Base-by-base conservation (phyloP, 2,888 invertebrate genomes). In the Microctonus aethiopoides region DNA sequence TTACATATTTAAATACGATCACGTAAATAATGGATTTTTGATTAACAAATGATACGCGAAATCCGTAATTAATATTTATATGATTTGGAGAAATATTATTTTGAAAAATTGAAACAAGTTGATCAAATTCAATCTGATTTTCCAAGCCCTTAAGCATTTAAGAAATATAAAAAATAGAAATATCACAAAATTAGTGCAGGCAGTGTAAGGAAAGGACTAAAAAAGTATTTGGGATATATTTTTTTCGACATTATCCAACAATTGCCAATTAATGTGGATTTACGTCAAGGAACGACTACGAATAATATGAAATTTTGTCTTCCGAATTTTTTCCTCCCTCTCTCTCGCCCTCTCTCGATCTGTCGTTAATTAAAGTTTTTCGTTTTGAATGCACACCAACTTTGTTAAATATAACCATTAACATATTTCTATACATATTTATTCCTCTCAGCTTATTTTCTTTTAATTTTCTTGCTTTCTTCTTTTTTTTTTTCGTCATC, bases 171-270 rank as follows among this genome's bases (percentile, higher is more conserved):
- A 84, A 84, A 83, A 82, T 81, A 84, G 79, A 82, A 84, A 84
- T 84, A 85, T 85, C 84, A 84, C 84, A 84, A 84, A 85, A 83
- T 80, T 81, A 76, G 81, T 79, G 79, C 80, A 80, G 83, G 81
- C 84, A 84, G 83, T 71, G 81, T 75, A 78, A 78, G 83, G 82
- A 83, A 80, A 78, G 82, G 82, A 80, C 83, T 78, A 80, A 75
- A 29, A 26, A 68, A 80, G 20, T 46, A 16, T 79, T 76, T 74
- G 68, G 82, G 80, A 77, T 75, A 75, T 77, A 66, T 71, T 73
- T 74, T 5, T 46, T 7, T 16, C 9, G 73, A 71, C 68, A 73
- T 76, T 72, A 24, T 24, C 22, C 22, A 52, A 54, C 11, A 64
- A 66, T 73, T 70, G 72, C 67, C 72, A 67, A 74, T 73, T 75